Evolutionary conservation across 2,888 invertebrate species (phyloP).

Genomic region (Drosophila setosimentum): DNA sequence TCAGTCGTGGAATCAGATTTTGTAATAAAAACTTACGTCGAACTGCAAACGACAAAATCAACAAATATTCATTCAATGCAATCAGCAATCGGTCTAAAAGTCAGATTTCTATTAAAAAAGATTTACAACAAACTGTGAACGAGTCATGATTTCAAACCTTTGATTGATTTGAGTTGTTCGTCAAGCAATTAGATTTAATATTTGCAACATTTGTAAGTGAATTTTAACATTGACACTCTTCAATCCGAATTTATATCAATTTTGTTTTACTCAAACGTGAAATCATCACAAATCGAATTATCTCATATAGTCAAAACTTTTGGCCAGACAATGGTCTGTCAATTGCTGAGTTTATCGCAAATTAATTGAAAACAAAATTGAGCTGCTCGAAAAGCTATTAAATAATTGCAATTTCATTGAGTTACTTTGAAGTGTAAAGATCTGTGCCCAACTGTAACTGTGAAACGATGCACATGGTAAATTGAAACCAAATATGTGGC

Average conservation of each 20-base stretch:
- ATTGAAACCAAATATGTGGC: slow-evolving; percentile 42
- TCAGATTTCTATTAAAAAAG: neutral
- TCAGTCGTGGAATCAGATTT: rapidly evolving
- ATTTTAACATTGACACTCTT: neutral
- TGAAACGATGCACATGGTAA: slow-evolving; percentile 8
- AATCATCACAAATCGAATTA: neutral
- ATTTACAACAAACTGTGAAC: neutral
- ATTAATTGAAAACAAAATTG: slow-evolving; percentile 15
- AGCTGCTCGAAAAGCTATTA: neutral
- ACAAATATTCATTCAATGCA: neutral
- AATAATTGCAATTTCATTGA: slow-evolving; percentile 4
- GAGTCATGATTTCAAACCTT: neutral
- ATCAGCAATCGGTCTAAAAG: neutral
- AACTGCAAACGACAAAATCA: neutral
- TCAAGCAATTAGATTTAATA: neutral
- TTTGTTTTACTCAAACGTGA: neutral
- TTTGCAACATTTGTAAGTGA: too few relatives aligned
- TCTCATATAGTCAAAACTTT: neutral
- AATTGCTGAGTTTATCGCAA: slow-evolving; percentile 2
- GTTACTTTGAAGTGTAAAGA: neutral
- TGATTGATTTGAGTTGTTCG: neutral
- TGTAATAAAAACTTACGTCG: neutral
- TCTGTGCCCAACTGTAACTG: neutral
- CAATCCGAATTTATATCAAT: neutral
- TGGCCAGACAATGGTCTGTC: neutral